Evolutionary conservation across 2,113 vertebrate genomes (phyloP).

Genomic region (Syrmaticus mikado): DNA sequence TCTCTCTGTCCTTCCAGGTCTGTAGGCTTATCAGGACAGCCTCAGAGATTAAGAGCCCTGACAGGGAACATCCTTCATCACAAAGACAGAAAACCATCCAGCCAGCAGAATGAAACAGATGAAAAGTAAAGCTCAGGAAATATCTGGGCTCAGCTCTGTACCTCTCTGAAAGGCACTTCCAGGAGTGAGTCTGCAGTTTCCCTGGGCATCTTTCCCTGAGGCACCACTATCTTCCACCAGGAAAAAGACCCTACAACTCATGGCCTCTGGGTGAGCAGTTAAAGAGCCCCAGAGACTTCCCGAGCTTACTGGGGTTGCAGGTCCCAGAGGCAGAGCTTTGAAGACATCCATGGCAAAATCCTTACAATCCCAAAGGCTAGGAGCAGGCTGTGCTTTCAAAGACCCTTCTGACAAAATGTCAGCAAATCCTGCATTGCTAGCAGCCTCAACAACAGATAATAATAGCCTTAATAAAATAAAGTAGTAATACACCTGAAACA

Average conservation of each 20-base stretch:
- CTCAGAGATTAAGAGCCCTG: not conserved
- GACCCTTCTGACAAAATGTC: not conserved
- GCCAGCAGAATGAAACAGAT: not conserved
- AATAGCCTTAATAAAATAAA: conserved; percentile 8
- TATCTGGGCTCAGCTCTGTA: not conserved
- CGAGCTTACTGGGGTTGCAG: not conserved
- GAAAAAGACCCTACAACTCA: not conserved
- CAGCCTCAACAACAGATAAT: not conserved
- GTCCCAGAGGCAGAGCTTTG: not conserved
- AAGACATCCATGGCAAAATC: not conserved
- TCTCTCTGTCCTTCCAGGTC: not conserved
- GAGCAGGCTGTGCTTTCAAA: not conserved
- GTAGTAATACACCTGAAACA: not conserved
- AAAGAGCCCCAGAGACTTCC: not conserved
- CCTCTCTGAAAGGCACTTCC: not conserved
- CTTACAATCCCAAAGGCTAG: not conserved
- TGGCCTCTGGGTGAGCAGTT: not conserved
- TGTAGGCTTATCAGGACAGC: not conserved
- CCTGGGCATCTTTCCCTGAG: not conserved
- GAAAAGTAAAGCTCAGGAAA: not conserved
- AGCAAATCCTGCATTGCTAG: not conserved
- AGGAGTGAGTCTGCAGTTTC: not conserved
- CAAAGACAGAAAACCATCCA: not conserved
- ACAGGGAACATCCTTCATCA: not conserved
- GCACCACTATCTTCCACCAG: not conserved